Conservation (phyloP, 2,113 vertebrate genomes). For the Coptodon rendalli region DNA sequence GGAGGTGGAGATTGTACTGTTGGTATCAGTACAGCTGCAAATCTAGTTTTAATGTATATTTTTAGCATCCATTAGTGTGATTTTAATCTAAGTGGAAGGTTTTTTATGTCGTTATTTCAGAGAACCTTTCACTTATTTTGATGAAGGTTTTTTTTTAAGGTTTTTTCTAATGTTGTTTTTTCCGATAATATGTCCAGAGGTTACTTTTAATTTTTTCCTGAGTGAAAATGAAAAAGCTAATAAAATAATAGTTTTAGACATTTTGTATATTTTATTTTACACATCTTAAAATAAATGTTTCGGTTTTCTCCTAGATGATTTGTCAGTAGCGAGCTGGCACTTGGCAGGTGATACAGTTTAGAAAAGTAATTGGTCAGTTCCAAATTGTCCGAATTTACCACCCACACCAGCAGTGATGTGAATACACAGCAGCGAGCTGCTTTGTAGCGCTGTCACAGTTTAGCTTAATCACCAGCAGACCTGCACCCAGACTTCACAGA, state of each 20-base stretch:
- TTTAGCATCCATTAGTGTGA: not conserved
- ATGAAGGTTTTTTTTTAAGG: accelerated
- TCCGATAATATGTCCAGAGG: not conserved
- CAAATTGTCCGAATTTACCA: not conserved
- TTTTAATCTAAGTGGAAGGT: accelerated
- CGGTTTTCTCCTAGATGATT: accelerated
- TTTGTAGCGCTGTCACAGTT: not conserved
- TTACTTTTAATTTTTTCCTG: not conserved
- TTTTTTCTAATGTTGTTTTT: not conserved
- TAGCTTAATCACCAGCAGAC: not conserved
- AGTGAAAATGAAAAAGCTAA: not conserved
- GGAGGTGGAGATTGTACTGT: not conserved
- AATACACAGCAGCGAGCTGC: not conserved
- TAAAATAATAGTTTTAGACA: not conserved
- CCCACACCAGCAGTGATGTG: not conserved
- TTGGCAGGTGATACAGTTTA: not conserved
- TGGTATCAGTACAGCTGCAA: not conserved
- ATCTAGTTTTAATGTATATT: not conserved
- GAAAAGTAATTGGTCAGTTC: not conserved
- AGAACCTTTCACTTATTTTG: not conserved
- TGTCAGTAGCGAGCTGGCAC: not conserved
- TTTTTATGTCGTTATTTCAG: not conserved
- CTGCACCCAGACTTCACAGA: not conserved
- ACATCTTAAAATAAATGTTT: not conserved
- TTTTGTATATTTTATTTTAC: not conserved